Conservation (phyloP, 2,113 vertebrate species). For the Dipodomys stephensi region DNA sequence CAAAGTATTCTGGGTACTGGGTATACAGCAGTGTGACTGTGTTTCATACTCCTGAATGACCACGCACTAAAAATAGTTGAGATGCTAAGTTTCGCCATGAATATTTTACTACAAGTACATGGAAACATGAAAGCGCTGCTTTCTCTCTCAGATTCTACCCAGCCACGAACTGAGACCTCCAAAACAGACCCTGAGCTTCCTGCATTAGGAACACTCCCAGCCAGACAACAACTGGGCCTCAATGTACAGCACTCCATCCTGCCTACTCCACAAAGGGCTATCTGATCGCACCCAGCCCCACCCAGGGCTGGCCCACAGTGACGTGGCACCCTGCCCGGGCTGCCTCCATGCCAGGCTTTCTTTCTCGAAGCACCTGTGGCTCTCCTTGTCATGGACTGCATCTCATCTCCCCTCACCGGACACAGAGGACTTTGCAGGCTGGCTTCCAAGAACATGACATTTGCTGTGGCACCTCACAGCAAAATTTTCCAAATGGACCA, state of each 20-base stretch:
- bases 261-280: neutral
- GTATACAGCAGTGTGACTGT: accelerated
- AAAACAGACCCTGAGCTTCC: neutral
- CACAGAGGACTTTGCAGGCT: neutral
- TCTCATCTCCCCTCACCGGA: too few relatives aligned
- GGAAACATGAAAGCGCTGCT: neutral
- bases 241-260: too few relatives aligned
- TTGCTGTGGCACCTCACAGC: neutral
- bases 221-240: neutral
- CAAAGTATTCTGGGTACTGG: neutral
- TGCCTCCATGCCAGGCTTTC: neutral
- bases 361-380: neutral
- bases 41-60: neutral
- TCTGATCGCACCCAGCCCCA: accelerated
- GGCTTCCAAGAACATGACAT: neutral
- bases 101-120: neutral
- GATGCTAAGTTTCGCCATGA: neutral
- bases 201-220: accelerated
- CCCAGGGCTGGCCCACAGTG: neutral
- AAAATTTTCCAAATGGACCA: neutral
- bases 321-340: neutral
- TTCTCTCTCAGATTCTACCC: neutral
- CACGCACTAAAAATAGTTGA: neutral
- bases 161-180: too few relatives aligned
- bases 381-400: neutral